Evolutionary conservation across 2,888 invertebrate genomes (phyloP), one percentile per base, ranked within the genome.

Genomic region (Villa cingulata): DNA sequence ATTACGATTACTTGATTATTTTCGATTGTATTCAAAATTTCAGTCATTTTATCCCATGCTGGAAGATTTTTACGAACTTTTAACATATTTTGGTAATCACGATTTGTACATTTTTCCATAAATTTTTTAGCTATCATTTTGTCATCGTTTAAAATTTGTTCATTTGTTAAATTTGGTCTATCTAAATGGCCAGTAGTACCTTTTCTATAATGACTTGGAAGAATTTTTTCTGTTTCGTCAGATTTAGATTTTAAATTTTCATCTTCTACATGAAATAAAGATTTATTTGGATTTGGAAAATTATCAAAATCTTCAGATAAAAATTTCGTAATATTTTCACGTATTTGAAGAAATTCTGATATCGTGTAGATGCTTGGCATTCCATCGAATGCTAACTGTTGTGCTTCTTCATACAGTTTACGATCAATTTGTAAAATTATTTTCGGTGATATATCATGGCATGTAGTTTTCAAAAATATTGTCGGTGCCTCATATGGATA

Each of bases 401-500:
- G 70, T 0, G 86, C 83, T 71, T 85, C 83, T n/a, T 78, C 73
- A 53, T 81, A 70, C 41, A 87, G 67, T 56, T 76, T 73, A 48
- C 77, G 74, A 3, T 78, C 78, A 53, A 86, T 74, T 60, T 79
- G 77, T 43, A 87, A 66, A 53, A 77, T 77, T 20, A 79, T 71
- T 49, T 77, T 65, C 41, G 76, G 74, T 3, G 86, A 83, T 53
- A 82, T 72, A 46, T 78, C 71, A 50, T 75, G 75, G 41, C 74
- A 73, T 53, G 74, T 74, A 1, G 79, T 74, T 68, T 78, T 81
- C 37, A 85, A 68, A 59, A 81, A 84, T 52, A 86, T 71, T 50
- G 80, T 68, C 0, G 86, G 86, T 0, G 83, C 74, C 65, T 86
- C 82, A 58, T 75, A 80, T 0, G 87, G 87, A 65, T 87, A 88